Evolutionary conservation across 2,113 vertebrate genomes (phyloP).

Genomic region (Pyxicephalus adspersus): DNA sequence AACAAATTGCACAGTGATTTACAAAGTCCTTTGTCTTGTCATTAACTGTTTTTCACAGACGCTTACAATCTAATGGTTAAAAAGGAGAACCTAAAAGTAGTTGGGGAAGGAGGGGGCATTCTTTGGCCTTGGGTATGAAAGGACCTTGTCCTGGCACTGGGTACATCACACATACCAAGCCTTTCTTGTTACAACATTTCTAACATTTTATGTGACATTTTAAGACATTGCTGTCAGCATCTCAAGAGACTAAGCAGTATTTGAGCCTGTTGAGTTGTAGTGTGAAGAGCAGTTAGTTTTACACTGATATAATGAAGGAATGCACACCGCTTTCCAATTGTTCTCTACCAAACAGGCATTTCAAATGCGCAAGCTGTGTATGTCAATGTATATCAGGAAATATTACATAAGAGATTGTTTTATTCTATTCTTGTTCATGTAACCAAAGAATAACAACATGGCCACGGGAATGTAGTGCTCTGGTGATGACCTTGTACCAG

Average conservation of each 20-base stretch:
- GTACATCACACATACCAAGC: too few species aligned
- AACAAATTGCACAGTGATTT: too few species aligned
- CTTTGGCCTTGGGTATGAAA: too few species aligned
- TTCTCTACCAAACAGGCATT: conserved; percentile 22
- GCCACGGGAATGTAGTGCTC: conserved; percentile 36
- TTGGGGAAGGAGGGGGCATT: too few species aligned
- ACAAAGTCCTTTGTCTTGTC: too few species aligned
- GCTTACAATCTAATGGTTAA: too few species aligned
- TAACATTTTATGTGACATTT: too few species aligned
- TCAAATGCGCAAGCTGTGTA: conserved; percentile 5
- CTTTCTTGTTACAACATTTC: too few species aligned
- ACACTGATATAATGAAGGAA: conserved; percentile 32
- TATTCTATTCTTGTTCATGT: conserved; percentile 4
- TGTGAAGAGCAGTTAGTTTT: neutral
- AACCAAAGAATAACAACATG: neutral
- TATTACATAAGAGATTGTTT: conserved; percentile 27
- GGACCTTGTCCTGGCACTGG: too few species aligned
- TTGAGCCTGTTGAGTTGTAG: neutral
- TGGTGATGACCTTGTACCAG: conserved; percentile 34
- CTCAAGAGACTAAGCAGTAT: neutral
- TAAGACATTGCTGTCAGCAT: neutral
- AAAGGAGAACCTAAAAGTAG: too few species aligned
- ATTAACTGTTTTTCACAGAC: too few species aligned
- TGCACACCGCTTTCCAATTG: conserved; percentile 32
- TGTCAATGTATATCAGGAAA: conserved; percentile 17